These are phyloP conservation scores for Hestina assimilis DNA, from an alignment of 1,140 invertebrate genomes.

Conservation along the genomic window DNA sequence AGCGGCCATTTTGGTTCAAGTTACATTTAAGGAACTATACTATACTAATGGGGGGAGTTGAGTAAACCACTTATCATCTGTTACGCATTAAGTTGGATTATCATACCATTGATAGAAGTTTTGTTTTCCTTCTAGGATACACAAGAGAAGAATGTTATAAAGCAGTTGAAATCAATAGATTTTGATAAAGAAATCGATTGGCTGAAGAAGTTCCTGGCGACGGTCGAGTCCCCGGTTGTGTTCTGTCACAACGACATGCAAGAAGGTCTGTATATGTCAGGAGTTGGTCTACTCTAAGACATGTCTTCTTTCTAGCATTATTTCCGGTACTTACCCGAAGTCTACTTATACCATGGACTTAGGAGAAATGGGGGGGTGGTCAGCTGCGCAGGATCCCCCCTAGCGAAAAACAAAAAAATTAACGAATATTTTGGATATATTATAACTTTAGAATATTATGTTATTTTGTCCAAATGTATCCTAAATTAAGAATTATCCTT, in stretches of 20 bases:
- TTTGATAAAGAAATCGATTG: constrained; percentile 82
- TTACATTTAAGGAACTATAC: too few relatives aligned
- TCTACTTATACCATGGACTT: too few relatives aligned
- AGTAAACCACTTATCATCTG: too few relatives aligned
- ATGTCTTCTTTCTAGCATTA: too few relatives aligned
- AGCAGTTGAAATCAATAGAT: constrained; percentile 72
- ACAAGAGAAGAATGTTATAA: constrained; percentile 56
- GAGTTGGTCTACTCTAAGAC: too few relatives aligned
- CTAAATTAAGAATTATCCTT: too few relatives aligned
- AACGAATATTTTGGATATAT: too few relatives aligned
- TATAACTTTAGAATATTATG: too few relatives aligned
- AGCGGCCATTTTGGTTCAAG: too few relatives aligned
- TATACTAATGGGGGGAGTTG: too few relatives aligned
- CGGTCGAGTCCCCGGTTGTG: constrained; percentile 89
- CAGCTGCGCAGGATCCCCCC: not conserved
- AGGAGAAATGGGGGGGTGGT: not conserved
- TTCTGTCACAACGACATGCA: constrained; percentile 99
- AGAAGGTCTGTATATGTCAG: constrained; percentile 85
- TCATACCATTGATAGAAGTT: not conserved
- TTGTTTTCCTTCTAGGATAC: constrained; percentile 47
- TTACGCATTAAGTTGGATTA: not conserved
- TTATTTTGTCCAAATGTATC: too few relatives aligned
- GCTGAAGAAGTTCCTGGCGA: constrained; percentile 80
- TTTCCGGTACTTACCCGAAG: too few relatives aligned
- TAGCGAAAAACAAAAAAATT: not conserved